phyloP scores from a whole-genome alignment of 2,888 invertebrate genomes.

The Arrhopalites spinosus region DNA sequence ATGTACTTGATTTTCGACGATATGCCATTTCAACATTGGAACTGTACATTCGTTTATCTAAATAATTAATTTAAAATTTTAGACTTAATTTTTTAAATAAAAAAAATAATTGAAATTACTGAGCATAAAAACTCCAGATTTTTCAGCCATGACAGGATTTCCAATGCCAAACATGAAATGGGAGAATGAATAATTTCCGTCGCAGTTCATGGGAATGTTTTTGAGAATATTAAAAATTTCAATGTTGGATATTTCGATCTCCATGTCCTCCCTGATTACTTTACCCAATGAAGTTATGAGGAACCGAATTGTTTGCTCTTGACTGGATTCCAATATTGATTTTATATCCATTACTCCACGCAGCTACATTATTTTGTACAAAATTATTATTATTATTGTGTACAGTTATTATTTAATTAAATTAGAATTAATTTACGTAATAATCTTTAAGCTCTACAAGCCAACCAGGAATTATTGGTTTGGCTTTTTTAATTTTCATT shows the following conservation, averaged over 20 bases:
- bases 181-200: constrained; percentile 45
- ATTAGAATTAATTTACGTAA: constrained; percentile 27
- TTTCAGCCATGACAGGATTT: constrained; percentile 38
- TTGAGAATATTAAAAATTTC: constrained; percentile 40
- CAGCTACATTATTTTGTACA: too few species aligned
- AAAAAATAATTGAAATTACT: background rate
- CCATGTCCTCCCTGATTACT: constrained; percentile 21
- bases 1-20: background rate
- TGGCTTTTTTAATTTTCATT: constrained; percentile 30
- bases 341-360: constrained; percentile 41
- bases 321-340: too few species aligned
- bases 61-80: background rate
- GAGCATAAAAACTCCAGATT: constrained; percentile 11
- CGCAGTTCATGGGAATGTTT: constrained; percentile 32
- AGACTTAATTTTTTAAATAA: too few species aligned
- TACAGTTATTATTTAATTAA: too few species aligned
- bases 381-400: background rate
- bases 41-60: background rate
- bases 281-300: background rate
- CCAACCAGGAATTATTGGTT: constrained; percentile 46
- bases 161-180: constrained; percentile 52
- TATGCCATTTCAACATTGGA: background rate
- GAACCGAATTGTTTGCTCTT: too few species aligned
- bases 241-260: constrained; percentile 15
- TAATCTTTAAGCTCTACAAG: constrained; percentile 42